Conservation (phyloP, 2,113 vertebrate genomes). For the Gracilinanus agilis region DNA sequence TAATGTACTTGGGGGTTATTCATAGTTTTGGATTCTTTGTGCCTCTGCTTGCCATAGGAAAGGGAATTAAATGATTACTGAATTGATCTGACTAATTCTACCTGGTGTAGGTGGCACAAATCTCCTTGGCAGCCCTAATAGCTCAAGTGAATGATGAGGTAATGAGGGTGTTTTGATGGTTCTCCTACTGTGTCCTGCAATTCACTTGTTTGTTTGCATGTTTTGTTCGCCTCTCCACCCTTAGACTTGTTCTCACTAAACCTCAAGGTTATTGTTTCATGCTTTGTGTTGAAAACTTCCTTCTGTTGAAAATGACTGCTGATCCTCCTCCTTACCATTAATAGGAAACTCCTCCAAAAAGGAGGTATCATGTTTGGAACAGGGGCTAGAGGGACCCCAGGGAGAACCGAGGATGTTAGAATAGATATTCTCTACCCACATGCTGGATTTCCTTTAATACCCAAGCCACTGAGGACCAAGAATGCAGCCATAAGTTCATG, state of each 20-base stretch:
- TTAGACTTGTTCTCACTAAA: background rate
- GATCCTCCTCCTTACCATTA: background rate
- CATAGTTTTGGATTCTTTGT: constrained; percentile 19
- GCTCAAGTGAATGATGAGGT: background rate
- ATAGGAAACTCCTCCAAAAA: background rate
- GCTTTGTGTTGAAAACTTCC: background rate
- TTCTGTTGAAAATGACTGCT: background rate
- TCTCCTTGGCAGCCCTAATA: background rate
- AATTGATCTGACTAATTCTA: constrained; percentile 21
- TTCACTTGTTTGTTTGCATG: background rate
- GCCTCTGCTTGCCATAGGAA: background rate
- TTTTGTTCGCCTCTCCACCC: background rate
- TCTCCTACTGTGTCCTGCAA: background rate
- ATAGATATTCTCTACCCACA: background rate
- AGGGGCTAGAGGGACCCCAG: background rate
- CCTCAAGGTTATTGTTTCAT: background rate
- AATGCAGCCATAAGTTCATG: background rate
- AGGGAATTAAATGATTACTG: background rate
- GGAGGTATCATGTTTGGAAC: background rate
- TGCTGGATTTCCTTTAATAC: background rate
- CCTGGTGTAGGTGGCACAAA: background rate
- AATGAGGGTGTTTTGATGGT: background rate
- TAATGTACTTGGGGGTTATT: background rate
- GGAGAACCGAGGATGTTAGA: background rate
- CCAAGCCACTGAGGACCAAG: background rate